phyloP scores from a whole-genome alignment of 2,113 vertebrate species.

The Hippocampus barbouri region DNA sequence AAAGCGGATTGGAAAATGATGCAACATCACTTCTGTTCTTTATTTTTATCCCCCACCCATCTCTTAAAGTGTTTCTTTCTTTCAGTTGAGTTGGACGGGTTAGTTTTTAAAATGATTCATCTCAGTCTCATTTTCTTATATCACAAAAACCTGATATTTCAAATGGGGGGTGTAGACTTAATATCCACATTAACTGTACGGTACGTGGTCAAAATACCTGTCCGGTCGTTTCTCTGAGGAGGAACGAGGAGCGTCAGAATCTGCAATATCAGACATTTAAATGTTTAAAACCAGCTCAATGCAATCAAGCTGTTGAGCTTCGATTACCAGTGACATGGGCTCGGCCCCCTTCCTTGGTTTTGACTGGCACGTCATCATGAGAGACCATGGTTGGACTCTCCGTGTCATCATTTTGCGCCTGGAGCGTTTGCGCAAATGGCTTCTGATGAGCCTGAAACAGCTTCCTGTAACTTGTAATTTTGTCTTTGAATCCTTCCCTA shows the following conservation, averaged over 20 bases:
- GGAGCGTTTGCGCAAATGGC: constrained; percentile 57
- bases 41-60: no score
- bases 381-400: constrained; percentile 54
- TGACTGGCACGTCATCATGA: constrained; percentile 58
- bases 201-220: constrained; percentile 40
- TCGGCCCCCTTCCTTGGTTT: constrained; percentile 43
- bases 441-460: constrained; percentile 62
- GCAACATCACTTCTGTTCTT: no score
- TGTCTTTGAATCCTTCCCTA: constrained; percentile 67
- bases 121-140: no score
- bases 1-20: no score
- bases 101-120: no score
- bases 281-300: neutral
- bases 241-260: constrained; percentile 6
- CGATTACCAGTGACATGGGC: constrained; percentile 48
- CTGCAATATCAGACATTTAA: constrained; percentile 32
- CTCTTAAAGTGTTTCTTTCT: no score
- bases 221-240: constrained; percentile 35
- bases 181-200: neutral
- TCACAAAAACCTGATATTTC: no score
- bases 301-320: neutral
- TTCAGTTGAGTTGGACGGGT: no score
- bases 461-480: constrained; percentile 57
- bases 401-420: constrained; percentile 62
- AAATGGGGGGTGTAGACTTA: neutral